Conservation (phyloP, 30 jellyfish, hydroid and myxozoan species). For the Aurelia aurita complex sp. Pacific region DNA sequence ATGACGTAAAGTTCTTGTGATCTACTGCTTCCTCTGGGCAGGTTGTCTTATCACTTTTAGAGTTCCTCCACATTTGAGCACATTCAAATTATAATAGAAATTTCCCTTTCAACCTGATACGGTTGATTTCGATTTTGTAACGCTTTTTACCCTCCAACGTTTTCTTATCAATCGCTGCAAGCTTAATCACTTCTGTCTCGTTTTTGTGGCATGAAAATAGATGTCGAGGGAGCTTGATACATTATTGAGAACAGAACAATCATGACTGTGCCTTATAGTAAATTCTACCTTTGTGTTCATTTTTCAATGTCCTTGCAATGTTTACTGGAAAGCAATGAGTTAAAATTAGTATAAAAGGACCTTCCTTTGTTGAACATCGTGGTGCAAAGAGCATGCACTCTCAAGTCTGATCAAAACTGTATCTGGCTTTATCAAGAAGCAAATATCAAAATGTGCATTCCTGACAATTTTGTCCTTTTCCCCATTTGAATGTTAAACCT, state of each 20-base stretch:
- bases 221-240: slow-evolving; percentile 37
- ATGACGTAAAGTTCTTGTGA: slow-evolving; percentile 30
- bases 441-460: too few species aligned
- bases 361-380: too few species aligned
- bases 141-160: slow-evolving; percentile 1
- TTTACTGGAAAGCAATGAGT: too few species aligned
- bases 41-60: slow-evolving; percentile 50
- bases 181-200: slow-evolving; percentile 16
- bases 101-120: slow-evolving; percentile 39
- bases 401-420: too few species aligned
- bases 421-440: too few species aligned
- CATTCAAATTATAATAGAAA: slow-evolving; percentile 34
- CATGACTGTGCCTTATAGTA: slow-evolving; percentile 42
- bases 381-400: too few species aligned
- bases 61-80: slow-evolving; percentile 43
- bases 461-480: too few species aligned
- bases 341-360: too few species aligned
- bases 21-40: slow-evolving; percentile 14
- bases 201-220: slow-evolving; percentile 27
- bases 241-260: slow-evolving; percentile 27
- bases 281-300: slow-evolving; percentile 1
- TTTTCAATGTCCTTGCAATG: background rate
- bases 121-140: slow-evolving; percentile 1
- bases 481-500: too few species aligned
- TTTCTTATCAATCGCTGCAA: slow-evolving; percentile 18